Evolutionary conservation across 1,140 invertebrate species (phyloP).

Genomic region (Callitettix versicolor): DNA sequence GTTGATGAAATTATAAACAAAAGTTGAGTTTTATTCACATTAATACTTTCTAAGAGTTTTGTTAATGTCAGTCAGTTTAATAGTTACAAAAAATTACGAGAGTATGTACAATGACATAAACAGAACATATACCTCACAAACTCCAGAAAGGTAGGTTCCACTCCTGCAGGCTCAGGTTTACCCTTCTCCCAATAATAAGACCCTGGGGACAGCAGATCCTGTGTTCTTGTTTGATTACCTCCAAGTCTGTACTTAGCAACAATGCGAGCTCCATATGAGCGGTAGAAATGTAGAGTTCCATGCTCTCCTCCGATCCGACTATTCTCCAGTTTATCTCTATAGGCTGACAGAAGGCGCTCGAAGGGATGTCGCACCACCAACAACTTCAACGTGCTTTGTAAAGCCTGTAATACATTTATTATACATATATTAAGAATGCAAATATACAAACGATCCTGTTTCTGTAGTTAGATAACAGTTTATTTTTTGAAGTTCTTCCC

Average conservation of each 20-base stretch:
- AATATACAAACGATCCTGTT: no score
- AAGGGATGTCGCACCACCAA: constrained; percentile 82
- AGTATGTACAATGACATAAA: no score
- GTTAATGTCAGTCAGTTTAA: no score
- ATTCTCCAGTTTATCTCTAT: constrained; percentile 77
- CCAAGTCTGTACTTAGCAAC: constrained; percentile 15
- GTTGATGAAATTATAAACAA: no score
- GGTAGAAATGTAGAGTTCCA: constrained; percentile 60
- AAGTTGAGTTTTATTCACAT: no score
- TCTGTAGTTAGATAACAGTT: no score
- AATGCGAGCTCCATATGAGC: constrained; percentile 47
- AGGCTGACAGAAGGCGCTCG: constrained; percentile 80
- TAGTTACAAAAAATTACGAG: no score
- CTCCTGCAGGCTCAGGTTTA: constrained; percentile 28
- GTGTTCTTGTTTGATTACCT: constrained; percentile 6
- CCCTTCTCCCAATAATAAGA: constrained; percentile 1
- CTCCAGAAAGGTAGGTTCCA: constrained; percentile 57
- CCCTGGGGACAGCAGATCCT: constrained; percentile 2
- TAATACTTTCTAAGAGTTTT: no score
- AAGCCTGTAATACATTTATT: constrained; percentile 21
- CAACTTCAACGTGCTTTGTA: constrained; percentile 13
- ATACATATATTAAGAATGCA: background rate
- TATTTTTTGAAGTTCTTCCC: no score
- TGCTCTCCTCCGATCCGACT: constrained; percentile 71
- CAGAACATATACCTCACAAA: constrained; percentile 16